Evolutionary conservation across 2,888 invertebrate genomes (phyloP).

Genomic region (Cheilosia soror): DNA sequence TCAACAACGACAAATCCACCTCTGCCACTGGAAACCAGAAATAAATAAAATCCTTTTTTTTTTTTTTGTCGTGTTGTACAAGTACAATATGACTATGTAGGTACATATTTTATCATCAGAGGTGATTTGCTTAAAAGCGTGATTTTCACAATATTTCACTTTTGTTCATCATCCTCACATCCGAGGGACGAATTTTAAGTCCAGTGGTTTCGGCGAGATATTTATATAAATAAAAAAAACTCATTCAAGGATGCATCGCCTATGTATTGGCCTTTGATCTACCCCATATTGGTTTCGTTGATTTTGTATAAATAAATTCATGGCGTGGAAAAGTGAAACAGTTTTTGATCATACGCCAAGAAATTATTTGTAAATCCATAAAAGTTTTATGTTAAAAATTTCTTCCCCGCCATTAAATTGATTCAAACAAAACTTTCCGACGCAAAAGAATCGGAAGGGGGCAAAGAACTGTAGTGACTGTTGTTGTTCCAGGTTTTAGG

Average conservation of each 20-base stretch:
- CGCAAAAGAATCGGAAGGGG: constrained; percentile 52
- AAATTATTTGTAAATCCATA: constrained; percentile 16
- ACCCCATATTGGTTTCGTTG: constrained; percentile 28
- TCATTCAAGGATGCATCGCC: constrained; percentile 26
- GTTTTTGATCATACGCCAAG: constrained; percentile 25
- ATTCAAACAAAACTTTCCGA: constrained; percentile 56
- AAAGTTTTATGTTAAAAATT: constrained; percentile 45
- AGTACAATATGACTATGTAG: not conserved
- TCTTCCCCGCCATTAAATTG: constrained; percentile 51
- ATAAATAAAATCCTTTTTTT: not conserved
- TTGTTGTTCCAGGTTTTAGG: not conserved
- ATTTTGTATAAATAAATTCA: constrained; percentile 46
- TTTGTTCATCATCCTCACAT: constrained; percentile 4
- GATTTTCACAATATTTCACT: constrained; percentile 16
- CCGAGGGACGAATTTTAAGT: not conserved
- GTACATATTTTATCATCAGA: not conserved
- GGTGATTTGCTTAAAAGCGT: constrained; percentile 33
- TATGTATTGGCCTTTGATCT: constrained; percentile 12
- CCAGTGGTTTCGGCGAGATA: constrained; percentile 26
- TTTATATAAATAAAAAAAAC: constrained; percentile 35
- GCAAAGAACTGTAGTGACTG: constrained; percentile 1
- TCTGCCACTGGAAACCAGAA: constrained; percentile 11
- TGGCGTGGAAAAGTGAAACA: constrained; percentile 62
- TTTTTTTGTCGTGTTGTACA: not conserved
- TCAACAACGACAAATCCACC: constrained; percentile 22